Conservation (phyloP, 2,797 vertebrate species). For the Peromyscus aztecus region DNA sequence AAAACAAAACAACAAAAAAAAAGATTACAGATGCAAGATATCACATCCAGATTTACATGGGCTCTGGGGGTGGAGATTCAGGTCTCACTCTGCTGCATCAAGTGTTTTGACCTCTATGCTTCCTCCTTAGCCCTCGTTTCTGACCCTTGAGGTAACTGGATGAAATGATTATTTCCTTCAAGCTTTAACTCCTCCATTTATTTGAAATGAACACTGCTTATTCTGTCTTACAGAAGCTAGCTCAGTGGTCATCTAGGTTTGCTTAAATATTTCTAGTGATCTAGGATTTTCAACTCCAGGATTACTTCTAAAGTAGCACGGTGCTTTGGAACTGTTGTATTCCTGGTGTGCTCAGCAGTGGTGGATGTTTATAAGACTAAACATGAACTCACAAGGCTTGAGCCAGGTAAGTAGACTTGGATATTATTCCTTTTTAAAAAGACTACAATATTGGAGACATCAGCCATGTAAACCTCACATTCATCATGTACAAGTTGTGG, state of each 20-base stretch:
- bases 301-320: background rate
- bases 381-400: background rate
- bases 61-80: background rate
- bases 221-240: background rate
- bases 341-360: background rate
- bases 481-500: background rate
- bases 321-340: background rate
- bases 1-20: too few relatives aligned
- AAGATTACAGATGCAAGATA: background rate
- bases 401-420: background rate
- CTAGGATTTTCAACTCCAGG: background rate
- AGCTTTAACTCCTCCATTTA: background rate
- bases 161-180: conserved; percentile 48
- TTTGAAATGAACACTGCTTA: conserved; percentile 23
- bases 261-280: background rate
- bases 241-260: background rate
- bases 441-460: background rate
- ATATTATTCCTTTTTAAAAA: background rate
- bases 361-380: background rate
- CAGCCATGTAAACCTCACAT: background rate
- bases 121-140: background rate
- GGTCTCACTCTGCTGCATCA: background rate
- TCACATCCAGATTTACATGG: too few relatives aligned
- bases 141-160: background rate
- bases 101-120: background rate